phyloP scores from a whole-genome alignment of 2,797 vertebrate genomes.

The Sebastes iracundus region DNA sequence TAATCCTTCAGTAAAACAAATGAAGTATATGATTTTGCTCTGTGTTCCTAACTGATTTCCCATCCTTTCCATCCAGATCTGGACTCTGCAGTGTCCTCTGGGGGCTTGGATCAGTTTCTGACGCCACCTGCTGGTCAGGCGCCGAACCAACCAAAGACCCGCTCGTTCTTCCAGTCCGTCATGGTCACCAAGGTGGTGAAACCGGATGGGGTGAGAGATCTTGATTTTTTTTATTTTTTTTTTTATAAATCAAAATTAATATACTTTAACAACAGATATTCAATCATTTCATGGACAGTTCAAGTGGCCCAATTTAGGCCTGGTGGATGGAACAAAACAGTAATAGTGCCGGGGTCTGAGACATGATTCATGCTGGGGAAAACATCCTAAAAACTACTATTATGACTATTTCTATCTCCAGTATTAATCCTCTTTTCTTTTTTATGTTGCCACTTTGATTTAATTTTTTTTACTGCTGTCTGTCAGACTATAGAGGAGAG shows the following conservation, averaged over 20 bases:
- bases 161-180: constrained; percentile 89
- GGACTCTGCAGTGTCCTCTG: constrained; percentile 88
- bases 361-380: not conserved
- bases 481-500: constrained; percentile 88
- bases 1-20: not conserved
- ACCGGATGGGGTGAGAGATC: constrained; percentile 87
- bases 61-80: constrained; percentile 82
- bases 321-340: not conserved
- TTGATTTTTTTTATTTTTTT: not conserved
- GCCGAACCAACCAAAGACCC: constrained; percentile 66
- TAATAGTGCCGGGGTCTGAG: not conserved
- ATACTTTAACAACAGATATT: not conserved
- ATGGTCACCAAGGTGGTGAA: constrained; percentile 87
- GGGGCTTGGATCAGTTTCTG: constrained; percentile 88
- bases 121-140: constrained; percentile 64
- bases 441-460: too few relatives aligned
- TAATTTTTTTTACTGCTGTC: not conserved
- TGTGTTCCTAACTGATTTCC: not conserved
- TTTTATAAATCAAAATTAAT: not conserved
- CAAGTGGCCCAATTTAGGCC: not conserved
- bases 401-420: not conserved
- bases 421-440: not conserved
- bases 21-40: not conserved
- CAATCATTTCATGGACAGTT: not conserved
- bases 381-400: not conserved